Conservation (phyloP, 2,113 vertebrate species). For the Ancistrus triradiatus region DNA sequence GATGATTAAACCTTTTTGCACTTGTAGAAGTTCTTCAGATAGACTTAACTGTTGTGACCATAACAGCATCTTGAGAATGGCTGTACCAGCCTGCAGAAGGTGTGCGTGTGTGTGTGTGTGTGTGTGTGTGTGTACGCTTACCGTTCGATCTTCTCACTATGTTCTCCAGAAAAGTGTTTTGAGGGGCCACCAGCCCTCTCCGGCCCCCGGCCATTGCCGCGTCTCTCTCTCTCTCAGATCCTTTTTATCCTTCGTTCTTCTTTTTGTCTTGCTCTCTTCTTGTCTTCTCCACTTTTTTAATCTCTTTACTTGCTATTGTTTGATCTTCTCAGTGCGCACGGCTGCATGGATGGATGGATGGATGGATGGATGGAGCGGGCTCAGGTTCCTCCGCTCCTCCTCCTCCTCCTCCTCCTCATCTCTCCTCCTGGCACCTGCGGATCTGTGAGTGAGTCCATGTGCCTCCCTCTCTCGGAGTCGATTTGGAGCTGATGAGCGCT, state of each 20-base stretch:
- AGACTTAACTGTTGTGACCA: no score
- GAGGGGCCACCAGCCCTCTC: slow-evolving; percentile 92
- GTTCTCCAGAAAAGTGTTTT: slow-evolving; percentile 95
- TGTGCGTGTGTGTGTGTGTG: not conserved
- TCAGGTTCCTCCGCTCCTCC: not conserved
- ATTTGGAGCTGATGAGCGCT: no score
- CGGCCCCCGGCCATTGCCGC: slow-evolving; percentile 85
- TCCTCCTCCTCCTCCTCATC: not conserved
- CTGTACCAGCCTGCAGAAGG: no score
- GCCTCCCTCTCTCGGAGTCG: no score
- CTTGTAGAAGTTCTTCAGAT: no score
- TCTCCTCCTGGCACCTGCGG: slow-evolving; percentile 1
- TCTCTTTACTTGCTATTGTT: not conserved
- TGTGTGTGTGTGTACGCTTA: slow-evolving; percentile 57
- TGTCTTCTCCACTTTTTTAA: not conserved
- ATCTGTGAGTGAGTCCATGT: not conserved
- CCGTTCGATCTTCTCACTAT: slow-evolving; percentile 92
- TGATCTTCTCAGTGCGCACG: not conserved
- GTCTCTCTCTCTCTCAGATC: not conserved
- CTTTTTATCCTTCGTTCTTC: not conserved
- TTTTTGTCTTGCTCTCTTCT: not conserved
- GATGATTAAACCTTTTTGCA: no score
- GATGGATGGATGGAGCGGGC: not conserved
- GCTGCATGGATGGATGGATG: not conserved
- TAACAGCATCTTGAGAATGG: no score